Evolutionary conservation across 2,888 invertebrate species (phyloP), one percentile per base, ranked within the genome.

Genomic region (Cantharis lateralis): DNA sequence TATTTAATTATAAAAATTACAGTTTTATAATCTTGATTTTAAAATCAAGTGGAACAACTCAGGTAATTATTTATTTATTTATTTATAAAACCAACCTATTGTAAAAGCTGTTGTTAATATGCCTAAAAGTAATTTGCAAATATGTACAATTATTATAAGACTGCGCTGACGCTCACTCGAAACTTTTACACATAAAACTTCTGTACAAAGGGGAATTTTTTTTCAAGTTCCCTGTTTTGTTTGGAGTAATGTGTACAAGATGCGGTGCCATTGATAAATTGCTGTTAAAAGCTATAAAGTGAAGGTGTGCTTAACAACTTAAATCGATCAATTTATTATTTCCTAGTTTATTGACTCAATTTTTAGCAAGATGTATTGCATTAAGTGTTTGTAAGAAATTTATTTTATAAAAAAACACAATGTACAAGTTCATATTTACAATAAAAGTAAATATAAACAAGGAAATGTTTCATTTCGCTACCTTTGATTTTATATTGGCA

Each of bases 141-240:
- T 68, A 68, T 72, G 62, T 68, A 73, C 68, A 73, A 73, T 18
- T 72, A 73, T 73, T 73, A 73, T 73, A 73, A 73, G 73, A 73
- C 68, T 73, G 73, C 15, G 16, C 28, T 1, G 16, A 71, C 62
- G 16, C n/a, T 48, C 48, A 48, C 48, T 48, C n/a, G 3, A 48
- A 48, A n/a, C 48, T 48, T 48, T n/a, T 48, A 48, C 48, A 48
- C 48, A 48, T 48, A 48, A 48, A 48, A 48, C 48, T 48, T 32
- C 1, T 32, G 1, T 11, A 10, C 3, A 2, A 1, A 28, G 4
- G 28, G 32, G 28, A 13, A 32, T 13, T 11, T 32, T 32, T 32
- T 63, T 63, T 10, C 15, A 18, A 18, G 16, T 16, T 16, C 16
- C 11, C 63, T 16, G 10, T 11, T 63, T 63, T 20, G 13, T n/a